Evolutionary conservation across 2,888 invertebrate genomes (phyloP), one percentile per base, ranked within the genome.

Genomic region (Amphipoea lucens): DNA sequence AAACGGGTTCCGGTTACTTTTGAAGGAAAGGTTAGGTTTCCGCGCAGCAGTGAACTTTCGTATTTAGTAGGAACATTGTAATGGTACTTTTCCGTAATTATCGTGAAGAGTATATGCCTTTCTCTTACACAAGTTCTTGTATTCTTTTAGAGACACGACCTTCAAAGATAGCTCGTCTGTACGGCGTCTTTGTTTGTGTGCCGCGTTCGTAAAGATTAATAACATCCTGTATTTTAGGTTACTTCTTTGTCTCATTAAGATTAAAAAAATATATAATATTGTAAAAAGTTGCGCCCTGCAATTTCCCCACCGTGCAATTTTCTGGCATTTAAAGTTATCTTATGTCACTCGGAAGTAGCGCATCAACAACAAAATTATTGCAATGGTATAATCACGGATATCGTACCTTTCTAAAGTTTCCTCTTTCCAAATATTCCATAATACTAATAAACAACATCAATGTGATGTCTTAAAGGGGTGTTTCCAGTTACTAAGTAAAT

Each of bases 1-100:
- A 60, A 20, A 5, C 9, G 4, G 68, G 66, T 74, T 79, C 77
- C 63, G 63, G 68, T 87, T 84, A 62, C 79, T 51, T 62, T 69
- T 48, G 29, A 60, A 60, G 45, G 63, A 63, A 76, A 80, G 74
- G 72, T 81, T 73, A 51, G 65, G 74, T 83, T 77, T 77, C 76
- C 36, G 74, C 7, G 48, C 45, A 57, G 36, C 6, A 42, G 7
- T 79, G 62, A 83, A 87, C 83, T 85, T 86, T 86, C 67, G 65
- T 86, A 78, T 85, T 75, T n/a, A 81, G 74, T 42, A 40, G 40
- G 40, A 4, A 20, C 11, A 17, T 57, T 75, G 29, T 45, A 17
- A 20, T 42, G n/a, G 72, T 3, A n/a, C 0, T 42, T 67, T 48
- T 57, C 40, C 17, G 14, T 54, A 40, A 40, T 40, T 40, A n/a